A percentile compares a stretch with the other conserved stretches of the same genome.
Conservation (phyloP, 2,888 invertebrate genomes). For the Anodontia alba region DNA sequence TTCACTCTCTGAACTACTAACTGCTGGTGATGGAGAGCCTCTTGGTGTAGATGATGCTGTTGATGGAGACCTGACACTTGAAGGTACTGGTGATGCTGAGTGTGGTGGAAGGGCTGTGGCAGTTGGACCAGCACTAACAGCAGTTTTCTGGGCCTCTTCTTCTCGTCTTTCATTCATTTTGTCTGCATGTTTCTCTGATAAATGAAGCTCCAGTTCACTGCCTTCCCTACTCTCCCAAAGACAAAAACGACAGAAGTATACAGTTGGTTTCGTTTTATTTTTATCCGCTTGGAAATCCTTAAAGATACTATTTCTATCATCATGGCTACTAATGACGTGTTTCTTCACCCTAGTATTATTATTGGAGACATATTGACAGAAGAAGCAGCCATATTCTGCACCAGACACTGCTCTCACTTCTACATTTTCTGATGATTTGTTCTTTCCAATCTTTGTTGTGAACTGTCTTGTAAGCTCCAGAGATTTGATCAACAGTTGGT, state of each 20-base stretch:
- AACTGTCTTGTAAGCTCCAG: constrained; percentile 60
- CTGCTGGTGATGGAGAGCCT: constrained; percentile 4
- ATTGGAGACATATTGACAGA: constrained; percentile 67
- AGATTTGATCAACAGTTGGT: constrained; percentile 57
- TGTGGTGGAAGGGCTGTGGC: neutral
- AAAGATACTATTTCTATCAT: constrained; percentile 53
- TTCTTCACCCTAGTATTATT: constrained; percentile 69
- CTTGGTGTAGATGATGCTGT: neutral
- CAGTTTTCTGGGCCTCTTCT: neutral
- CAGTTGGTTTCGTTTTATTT: constrained; percentile 45
- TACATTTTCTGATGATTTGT: constrained; percentile 41
- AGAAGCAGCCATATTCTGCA: constrained; percentile 69
- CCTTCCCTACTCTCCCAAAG: constrained; percentile 67
- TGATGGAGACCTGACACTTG: neutral
- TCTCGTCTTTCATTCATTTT: neutral
- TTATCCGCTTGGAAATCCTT: constrained; percentile 59
- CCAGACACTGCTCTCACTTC: constrained; percentile 44
- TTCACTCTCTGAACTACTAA: constrained; percentile 29
- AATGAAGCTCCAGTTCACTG: constrained; percentile 57
- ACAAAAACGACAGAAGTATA: constrained; percentile 70
- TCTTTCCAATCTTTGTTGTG: constrained; percentile 57
- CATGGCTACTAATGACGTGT: constrained; percentile 68
- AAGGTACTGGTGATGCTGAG: neutral
- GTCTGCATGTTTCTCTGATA: constrained; percentile 55
- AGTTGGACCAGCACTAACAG: neutral